Conservation (phyloP, 2,113 vertebrate species). For the Percina caprodes region DNA sequence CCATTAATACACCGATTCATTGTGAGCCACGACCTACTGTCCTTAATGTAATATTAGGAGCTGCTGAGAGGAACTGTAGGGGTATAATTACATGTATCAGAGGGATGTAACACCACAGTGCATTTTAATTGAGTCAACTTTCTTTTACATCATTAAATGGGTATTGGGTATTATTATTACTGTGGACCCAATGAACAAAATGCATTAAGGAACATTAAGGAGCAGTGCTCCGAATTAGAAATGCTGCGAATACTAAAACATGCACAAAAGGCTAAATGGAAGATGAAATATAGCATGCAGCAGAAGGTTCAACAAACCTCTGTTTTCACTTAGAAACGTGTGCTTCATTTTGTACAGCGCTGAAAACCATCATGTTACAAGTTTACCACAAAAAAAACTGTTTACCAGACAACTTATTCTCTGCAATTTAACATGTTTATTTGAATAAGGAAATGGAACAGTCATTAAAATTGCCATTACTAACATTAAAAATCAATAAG, state of each 20-base stretch:
- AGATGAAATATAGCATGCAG: background rate
- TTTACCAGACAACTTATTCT: background rate
- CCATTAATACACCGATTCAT: constrained; percentile 59
- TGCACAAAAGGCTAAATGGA: background rate
- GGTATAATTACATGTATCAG: constrained; percentile 31
- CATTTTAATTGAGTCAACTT: constrained; percentile 13
- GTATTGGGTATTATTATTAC: background rate
- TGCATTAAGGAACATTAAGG: background rate
- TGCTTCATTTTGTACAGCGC: background rate
- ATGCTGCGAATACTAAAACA: background rate
- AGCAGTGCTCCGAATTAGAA: background rate
- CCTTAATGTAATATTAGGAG: constrained; percentile 41
- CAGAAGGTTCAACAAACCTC: too few relatives aligned
- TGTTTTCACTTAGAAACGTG: background rate
- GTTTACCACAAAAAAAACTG: background rate
- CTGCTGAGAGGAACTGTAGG: constrained; percentile 35
- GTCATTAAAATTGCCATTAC: background rate
- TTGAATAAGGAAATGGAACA: background rate
- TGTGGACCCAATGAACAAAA: background rate
- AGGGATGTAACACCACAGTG: constrained; percentile 14
- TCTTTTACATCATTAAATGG: constrained; percentile 32
- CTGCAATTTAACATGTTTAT: background rate
- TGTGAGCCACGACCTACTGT: constrained; percentile 34
- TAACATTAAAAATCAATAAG: constrained; percentile 13
- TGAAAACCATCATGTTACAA: too few relatives aligned